Base-by-base conservation (phyloP, 2,797 vertebrate genomes). In the Myiothlypis chrysogaster region DNA sequence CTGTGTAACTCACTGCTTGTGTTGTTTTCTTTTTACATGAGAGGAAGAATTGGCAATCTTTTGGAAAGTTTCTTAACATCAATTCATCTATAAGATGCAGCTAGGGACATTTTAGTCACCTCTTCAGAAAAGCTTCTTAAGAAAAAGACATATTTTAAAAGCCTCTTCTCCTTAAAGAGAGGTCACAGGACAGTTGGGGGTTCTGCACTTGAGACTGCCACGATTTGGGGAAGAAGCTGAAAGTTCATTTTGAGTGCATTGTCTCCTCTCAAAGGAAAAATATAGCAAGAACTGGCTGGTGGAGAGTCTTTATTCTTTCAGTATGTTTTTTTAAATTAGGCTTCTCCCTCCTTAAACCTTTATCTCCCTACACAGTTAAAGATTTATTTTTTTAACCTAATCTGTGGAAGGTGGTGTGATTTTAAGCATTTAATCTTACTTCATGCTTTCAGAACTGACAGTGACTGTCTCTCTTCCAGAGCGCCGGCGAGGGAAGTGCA, bases 401-500 rank as follows among this genome's bases (percentile, higher is more conserved):
- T 35, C 28, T 75, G 19, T 61, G 52, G 69, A 87, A 60, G 15
- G 23, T 56, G 39, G 3, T 81, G 15, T 68, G 25, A 27, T 64
- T 89, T 70, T 55, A 66, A 94, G 30, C 27, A 10, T 34, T 73
- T 79, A 7, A 46, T 76, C 53, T 78, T 43, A 9, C 25, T 55
- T 71, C 4, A 0, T 34, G 37, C 68, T 89, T 75, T 94, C 44
- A 63, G 52, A 57, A 52, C 21, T 88, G 37, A 95, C 30, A 28
- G 16, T 69, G 19, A 32, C 14, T 89, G 57, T 87, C 37, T 93
- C 30, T 73, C 35, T 94, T 94, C 14, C 89, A 98, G 98, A 20
- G 14, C 81, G 16, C 60, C 61, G 2, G 11, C 80, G 1, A 52
- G 44, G 94, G 63, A 97, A 97, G 14, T 22, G 23, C 6, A 69